Conservation (phyloP, 2,888 invertebrate species). For the Lithosia quadra region DNA sequence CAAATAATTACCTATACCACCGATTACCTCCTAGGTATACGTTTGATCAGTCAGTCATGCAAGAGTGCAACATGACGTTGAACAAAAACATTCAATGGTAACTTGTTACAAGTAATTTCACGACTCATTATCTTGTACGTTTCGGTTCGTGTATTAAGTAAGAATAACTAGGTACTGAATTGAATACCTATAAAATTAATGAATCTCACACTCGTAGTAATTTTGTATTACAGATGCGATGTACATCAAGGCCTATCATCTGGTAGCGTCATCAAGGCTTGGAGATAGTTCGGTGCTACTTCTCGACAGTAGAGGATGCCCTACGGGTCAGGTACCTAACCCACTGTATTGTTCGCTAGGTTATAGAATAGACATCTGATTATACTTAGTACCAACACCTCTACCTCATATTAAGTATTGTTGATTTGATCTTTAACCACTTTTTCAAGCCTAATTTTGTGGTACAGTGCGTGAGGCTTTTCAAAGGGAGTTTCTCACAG, state of each 20-base stretch:
- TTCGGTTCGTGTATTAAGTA: not conserved
- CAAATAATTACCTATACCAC: too few relatives aligned
- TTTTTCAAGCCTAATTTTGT: too few relatives aligned
- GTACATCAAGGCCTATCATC: constrained; percentile 92
- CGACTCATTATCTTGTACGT: not conserved
- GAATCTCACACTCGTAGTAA: too few relatives aligned
- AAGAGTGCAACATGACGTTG: not conserved
- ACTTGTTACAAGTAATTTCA: constrained; percentile 13
- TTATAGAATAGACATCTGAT: too few relatives aligned
- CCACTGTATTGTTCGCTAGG: not conserved
- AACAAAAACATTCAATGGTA: constrained; percentile 1
- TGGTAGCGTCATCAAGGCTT: constrained; percentile 92
- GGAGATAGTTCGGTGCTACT: constrained; percentile 91
- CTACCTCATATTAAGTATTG: too few relatives aligned
- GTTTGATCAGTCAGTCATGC: constrained; percentile 22
- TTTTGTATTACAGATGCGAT: constrained; percentile 60
- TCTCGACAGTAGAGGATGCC: constrained; percentile 93
- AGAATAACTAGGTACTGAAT: too few relatives aligned
- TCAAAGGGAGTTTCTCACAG: too few relatives aligned
- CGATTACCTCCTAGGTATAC: too few relatives aligned
- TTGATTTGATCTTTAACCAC: too few relatives aligned
- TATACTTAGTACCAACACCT: too few relatives aligned
- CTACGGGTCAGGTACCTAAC: constrained; percentile 88
- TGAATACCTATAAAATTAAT: too few relatives aligned
- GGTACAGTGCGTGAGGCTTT: too few relatives aligned